A percentile compares a stretch with the other conserved stretches of the same genome.
phyloP scores from a whole-genome alignment of 2,113 vertebrate genomes.

The Zonotrichia leucophrys region DNA sequence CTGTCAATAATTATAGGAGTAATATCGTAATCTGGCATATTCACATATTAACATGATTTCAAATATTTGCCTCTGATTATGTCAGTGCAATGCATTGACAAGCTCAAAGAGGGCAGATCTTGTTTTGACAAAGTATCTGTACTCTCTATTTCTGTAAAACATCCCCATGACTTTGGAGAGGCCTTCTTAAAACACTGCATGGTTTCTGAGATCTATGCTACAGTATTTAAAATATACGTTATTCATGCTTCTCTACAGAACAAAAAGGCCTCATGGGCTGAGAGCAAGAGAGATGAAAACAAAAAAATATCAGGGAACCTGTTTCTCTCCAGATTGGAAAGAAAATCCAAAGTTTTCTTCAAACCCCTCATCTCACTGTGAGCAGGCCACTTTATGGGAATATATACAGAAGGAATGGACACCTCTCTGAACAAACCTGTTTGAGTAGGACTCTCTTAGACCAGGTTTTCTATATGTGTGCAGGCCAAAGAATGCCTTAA shows the following conservation, averaged over 20 bases:
- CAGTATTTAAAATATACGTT: neutral
- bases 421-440: neutral
- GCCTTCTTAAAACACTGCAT: neutral
- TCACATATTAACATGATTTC: neutral
- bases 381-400: neutral
- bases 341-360: neutral
- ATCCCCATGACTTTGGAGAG: neutral
- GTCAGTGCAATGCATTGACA: neutral
- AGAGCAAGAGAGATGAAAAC: neutral
- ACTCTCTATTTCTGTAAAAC: neutral
- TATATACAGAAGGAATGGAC: neutral
- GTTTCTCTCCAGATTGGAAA: neutral
- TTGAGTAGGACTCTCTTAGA: neutral
- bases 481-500: neutral
- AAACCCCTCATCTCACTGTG: rapidly evolving
- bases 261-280: neutral
- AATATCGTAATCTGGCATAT: neutral
- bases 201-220: neutral
- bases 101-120: neutral
- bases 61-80: neutral
- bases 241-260: neutral
- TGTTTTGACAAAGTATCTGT: neutral
- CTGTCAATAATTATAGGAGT: neutral
- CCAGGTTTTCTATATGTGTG: neutral
- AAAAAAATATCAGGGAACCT: neutral